These are phyloP conservation scores for Prinia subflava DNA, from an alignment of 2,113 vertebrate species.

Conservation along the genomic window DNA sequence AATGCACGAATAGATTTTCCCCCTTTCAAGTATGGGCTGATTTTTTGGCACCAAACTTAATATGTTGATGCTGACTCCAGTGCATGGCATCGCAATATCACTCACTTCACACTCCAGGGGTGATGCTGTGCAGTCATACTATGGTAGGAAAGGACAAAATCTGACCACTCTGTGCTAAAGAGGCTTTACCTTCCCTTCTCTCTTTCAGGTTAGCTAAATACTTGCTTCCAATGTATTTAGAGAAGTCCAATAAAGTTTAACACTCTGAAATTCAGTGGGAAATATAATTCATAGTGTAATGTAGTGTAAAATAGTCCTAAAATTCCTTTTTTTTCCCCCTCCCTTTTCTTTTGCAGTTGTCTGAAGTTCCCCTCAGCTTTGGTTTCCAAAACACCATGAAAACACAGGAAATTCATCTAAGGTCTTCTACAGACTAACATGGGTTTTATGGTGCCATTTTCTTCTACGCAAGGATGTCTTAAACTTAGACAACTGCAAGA, in stretches of 20 bases:
- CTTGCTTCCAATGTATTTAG: neutral
- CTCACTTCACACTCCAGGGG: neutral
- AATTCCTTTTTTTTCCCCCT: neutral
- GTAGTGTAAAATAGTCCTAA: neutral
- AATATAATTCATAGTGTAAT: neutral
- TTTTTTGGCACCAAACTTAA: neutral
- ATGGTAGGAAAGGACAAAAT: neutral
- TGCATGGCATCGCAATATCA: neutral
- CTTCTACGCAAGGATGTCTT: neutral
- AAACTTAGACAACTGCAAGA: neutral
- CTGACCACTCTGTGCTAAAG: neutral
- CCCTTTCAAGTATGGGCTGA: neutral
- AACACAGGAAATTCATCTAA: neutral
- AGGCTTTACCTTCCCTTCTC: neutral
- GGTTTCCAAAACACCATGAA: neutral
- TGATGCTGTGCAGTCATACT: neutral
- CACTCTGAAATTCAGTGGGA: neutral
- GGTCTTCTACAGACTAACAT: neutral
- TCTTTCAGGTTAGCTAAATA: neutral
- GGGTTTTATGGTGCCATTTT: neutral
- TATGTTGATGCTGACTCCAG: neutral
- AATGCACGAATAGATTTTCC: neutral
- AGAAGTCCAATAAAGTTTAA: neutral
- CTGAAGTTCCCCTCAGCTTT: neutral
- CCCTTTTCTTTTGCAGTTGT: neutral